These are phyloP conservation scores for Ochropleura leucogaster DNA, from an alignment of 2,888 invertebrate species.

Conservation along the genomic window DNA sequence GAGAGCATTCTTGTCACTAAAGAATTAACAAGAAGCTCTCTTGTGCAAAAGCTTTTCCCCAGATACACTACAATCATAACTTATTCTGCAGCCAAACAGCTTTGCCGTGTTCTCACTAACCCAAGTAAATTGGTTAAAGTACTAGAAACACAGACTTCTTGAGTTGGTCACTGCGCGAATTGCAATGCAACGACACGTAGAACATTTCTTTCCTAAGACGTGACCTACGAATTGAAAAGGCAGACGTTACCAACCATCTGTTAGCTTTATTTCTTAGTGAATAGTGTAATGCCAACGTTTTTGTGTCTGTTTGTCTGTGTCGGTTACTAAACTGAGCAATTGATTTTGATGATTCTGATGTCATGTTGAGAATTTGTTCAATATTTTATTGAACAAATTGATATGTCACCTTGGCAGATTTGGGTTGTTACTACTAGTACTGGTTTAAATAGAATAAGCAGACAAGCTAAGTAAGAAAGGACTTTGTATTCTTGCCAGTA, in stretches of 20 bases:
- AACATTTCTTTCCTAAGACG: not conserved
- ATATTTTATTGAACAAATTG: not conserved
- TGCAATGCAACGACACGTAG: slow-evolving; percentile 3
- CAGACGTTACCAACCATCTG: not conserved
- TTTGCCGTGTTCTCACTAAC: not conserved
- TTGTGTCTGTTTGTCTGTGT: not conserved
- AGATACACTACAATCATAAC: slow-evolving; percentile 4
- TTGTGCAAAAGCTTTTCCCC: not conserved
- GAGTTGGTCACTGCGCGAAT: not conserved
- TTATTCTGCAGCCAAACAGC: slow-evolving; percentile 20
- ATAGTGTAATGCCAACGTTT: not conserved
- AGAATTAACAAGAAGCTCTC: not conserved
- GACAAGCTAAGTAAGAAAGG: too few species aligned
- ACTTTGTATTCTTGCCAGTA: too few species aligned
- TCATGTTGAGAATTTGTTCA: not conserved
- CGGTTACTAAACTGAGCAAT: not conserved
- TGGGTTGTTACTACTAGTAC: too few species aligned
- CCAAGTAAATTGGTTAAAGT: slow-evolving; percentile 1
- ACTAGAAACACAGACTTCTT: not conserved
- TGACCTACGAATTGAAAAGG: not conserved
- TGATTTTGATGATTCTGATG: not conserved
- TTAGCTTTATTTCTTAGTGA: not conserved
- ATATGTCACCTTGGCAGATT: not conserved
- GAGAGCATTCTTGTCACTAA: not conserved
- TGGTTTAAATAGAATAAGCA: too few species aligned